Base-by-base conservation (phyloP, 2,113 vertebrate species). In the Canis aureus region DNA sequence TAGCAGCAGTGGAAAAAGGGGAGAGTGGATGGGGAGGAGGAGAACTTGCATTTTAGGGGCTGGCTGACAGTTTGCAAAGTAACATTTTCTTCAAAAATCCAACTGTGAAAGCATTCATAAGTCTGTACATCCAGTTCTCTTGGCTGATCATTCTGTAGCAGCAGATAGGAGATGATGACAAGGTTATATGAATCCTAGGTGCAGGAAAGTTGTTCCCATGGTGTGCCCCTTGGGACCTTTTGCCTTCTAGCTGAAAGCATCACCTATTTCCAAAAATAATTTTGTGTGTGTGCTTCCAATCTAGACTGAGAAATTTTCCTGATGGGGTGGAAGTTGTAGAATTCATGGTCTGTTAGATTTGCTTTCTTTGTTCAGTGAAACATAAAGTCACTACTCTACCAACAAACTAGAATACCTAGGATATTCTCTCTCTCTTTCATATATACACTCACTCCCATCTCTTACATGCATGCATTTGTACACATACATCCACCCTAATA, bases 331-430 rank as follows among this genome's bases (percentile, higher is more conserved):
- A 55, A 83, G 49, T 67, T 74, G 53, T 81, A 81, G 23, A 20
- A 62, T 20, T 22, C 38, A 79, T 3, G 23, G 32, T 13, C 43
- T 67, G 32, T 43, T 64, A 78, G 29, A 81, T 93, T 49, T 93
- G 71, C 86, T 84, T 88, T 85, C 62, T 93, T 95, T 88, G 67
- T 95, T 95, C 60, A 2, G 19, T 92, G 71, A 94, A 43, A 96
- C 6, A 29, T 78, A 62, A 90, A 97, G 76, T 89, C 73, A 78
- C 43, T 59, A 20, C 2, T 64, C 59, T 59, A 78, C 4, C 74
- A 69, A 89, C 51, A 87, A 86, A 96, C 8, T 66, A 71, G 43
- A 82, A 79, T 49, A 76, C n/a, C 20, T 59, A 79, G n/a, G 57
- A 38, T 51, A 25, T 51, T 73, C 16, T 92, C 35, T 82, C 20